phyloP scores from a whole-genome alignment of 35 echinoderm and acorn worm genomes.

The Strongylocentrotus purpuratus region DNA sequence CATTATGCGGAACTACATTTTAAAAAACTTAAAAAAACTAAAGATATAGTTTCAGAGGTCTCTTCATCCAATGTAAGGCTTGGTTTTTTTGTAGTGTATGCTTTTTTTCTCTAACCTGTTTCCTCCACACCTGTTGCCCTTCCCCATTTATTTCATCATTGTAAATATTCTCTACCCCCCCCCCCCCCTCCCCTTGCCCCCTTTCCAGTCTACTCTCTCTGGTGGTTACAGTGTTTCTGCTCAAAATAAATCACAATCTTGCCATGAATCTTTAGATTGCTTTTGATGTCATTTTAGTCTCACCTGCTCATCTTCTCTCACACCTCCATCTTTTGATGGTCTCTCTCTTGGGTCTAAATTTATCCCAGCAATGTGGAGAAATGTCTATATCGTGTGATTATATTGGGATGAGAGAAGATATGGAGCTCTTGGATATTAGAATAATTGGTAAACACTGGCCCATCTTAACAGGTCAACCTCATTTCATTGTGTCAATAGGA shows the following conservation, averaged over 20 bases:
- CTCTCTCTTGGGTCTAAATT: background rate
- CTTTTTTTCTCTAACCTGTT: no score
- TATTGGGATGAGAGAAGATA: background rate
- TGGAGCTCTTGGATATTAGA: background rate
- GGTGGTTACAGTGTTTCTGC: background rate
- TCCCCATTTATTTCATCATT: background rate
- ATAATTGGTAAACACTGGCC: background rate
- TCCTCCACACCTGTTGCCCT: background rate
- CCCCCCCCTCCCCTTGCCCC: background rate
- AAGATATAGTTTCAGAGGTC: no score
- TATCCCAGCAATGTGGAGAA: background rate
- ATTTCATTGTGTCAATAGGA: background rate
- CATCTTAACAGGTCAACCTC: background rate
- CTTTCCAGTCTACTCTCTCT: no score
- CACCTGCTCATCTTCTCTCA: background rate
- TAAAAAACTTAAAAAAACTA: no score
- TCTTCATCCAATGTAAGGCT: no score
- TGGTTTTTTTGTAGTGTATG: no score
- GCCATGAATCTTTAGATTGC: background rate
- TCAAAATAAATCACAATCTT: background rate
- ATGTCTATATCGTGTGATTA: background rate
- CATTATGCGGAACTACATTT: no score
- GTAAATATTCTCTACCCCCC: background rate
- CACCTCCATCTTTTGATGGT: background rate
- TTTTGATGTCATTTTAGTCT: background rate